Percentiles rank a stretch among this genome's conserved stretches.
These are phyloP conservation scores for Notodonta dromedarius DNA, from an alignment of 2,888 invertebrate genomes.

Conservation along the genomic window DNA sequence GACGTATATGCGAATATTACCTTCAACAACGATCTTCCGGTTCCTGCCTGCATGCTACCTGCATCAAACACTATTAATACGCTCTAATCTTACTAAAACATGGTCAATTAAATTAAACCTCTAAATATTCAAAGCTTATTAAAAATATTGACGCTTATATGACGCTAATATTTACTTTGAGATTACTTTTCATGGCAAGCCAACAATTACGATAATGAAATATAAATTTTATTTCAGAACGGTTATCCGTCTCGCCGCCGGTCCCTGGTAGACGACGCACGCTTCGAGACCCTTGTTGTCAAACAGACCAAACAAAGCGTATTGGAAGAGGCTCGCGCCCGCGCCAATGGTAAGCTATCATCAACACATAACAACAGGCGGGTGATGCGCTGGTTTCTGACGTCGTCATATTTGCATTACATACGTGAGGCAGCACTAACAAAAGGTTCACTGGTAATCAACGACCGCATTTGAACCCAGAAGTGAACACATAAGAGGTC, in stretches of 20 bases:
- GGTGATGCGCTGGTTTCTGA: too few relatives aligned
- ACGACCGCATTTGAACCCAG: conserved; percentile 12
- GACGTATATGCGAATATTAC: neutral
- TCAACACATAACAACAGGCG: neutral
- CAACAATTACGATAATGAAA: neutral
- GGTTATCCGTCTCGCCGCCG: conserved; percentile 98
- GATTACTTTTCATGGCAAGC: neutral
- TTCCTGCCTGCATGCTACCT: neutral
- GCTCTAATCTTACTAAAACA: too few relatives aligned
- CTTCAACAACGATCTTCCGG: neutral
- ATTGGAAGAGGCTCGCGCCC: conserved; percentile 94
- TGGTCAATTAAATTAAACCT: too few relatives aligned
- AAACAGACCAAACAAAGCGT: conserved; percentile 97
- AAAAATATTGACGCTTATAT: too few relatives aligned
- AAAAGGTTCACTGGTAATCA: neutral
- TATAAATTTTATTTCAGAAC: conserved; percentile 88
- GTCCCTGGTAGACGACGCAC: conserved; percentile 98
- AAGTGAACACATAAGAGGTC: neutral
- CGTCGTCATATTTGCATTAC: too few relatives aligned
- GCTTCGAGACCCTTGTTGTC: conserved; percentile 98
- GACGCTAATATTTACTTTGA: neutral
- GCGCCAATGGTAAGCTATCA: conserved; percentile 90
- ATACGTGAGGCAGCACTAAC: neutral
- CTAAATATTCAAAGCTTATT: too few relatives aligned
- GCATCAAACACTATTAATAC: too few relatives aligned